phyloP scores from a whole-genome alignment of 2,888 invertebrate genomes.

The Chymomyza fuscimana region DNA sequence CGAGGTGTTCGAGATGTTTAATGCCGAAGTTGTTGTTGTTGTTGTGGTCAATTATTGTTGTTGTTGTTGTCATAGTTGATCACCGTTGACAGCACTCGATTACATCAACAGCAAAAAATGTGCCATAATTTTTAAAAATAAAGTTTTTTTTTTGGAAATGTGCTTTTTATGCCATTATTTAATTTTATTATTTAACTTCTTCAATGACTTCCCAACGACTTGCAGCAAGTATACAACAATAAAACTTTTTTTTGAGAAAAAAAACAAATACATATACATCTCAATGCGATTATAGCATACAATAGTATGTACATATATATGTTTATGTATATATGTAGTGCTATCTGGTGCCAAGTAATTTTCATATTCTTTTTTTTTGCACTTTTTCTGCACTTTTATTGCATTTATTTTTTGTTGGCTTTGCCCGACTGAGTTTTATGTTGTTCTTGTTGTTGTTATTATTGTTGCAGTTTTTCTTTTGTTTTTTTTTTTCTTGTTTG shows the following conservation, averaged over 20 bases:
- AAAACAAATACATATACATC: background rate
- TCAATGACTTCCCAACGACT: background rate
- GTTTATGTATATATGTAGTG: constrained; percentile 19
- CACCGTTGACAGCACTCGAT: constrained; percentile 25
- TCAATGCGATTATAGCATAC: constrained; percentile 32
- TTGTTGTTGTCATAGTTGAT: constrained; percentile 4
- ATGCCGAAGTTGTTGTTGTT: constrained; percentile 14
- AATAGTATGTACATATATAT: background rate
- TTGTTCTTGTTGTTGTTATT: background rate
- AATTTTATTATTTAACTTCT: constrained; percentile 1
- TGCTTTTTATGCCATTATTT: background rate
- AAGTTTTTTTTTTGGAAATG: constrained; percentile 6
- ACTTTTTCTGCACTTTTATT: constrained; percentile 25
- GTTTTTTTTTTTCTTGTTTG: constrained; percentile 1
- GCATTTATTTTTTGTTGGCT: constrained; percentile 20
- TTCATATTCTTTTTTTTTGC: constrained; percentile 3
- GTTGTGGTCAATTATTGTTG: constrained; percentile 22
- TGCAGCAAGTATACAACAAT: background rate
- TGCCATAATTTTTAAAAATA: constrained; percentile 8
- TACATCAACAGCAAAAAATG: constrained; percentile 42
- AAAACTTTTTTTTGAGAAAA: constrained; percentile 8
- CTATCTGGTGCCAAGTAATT: background rate
- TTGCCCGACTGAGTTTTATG: constrained; percentile 32
- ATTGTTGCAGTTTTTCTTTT: background rate
- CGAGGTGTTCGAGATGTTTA: constrained; percentile 20